Base-by-base conservation (phyloP, 1,140 invertebrate species). In the Rhagoletis pomonella region DNA sequence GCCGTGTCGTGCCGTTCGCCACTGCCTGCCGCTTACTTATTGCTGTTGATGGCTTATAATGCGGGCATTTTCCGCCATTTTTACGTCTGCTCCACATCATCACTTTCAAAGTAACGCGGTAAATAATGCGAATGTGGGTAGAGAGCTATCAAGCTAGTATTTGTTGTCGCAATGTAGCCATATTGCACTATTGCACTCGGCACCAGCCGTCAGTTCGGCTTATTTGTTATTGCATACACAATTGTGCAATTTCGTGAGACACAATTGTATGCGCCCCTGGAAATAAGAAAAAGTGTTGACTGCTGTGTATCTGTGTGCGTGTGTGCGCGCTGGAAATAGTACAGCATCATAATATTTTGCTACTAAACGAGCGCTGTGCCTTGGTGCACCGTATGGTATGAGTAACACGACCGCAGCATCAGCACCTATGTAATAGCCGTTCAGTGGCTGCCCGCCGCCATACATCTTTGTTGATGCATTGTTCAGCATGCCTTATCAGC, bases 11-110 rank as follows among this genome's bases (percentile, higher is more conserved):
- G 29, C 64, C n/a, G 19, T 67, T n/a, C 64, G 19, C 1, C 64
- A 6, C 29, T 12, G 58, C 19, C 19, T 67, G 29, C 42, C 42
- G 65, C 65, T 67, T 29, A 29, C 29, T 29, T 67, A 67, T 67
- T 67, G 65, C 65, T 67, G 65, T 67, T 67, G 65, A 67, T 67
- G 65, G 65, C 65, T 67, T 29, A 67, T 67, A 67, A 67, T 67
- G 65, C 29, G 65, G 65, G 29, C 65, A 67, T 67, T 67, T 67
- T 67, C 65, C 65, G 65, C 19, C 65, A 67, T 10, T 67, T 67
- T 67, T 67, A 67, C 19, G 65, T 67, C 65, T 67, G 65, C 65
- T 67, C 65, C 7, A 10, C 65, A 29, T 67, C 65, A 67, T 67
- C 65, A 67, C 65, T 42, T 10, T 67, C 65, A 67, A 67, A 67